These are phyloP conservation scores for Epinotia demarniana DNA, from an alignment of 2,888 invertebrate genomes.

Conservation along the genomic window DNA sequence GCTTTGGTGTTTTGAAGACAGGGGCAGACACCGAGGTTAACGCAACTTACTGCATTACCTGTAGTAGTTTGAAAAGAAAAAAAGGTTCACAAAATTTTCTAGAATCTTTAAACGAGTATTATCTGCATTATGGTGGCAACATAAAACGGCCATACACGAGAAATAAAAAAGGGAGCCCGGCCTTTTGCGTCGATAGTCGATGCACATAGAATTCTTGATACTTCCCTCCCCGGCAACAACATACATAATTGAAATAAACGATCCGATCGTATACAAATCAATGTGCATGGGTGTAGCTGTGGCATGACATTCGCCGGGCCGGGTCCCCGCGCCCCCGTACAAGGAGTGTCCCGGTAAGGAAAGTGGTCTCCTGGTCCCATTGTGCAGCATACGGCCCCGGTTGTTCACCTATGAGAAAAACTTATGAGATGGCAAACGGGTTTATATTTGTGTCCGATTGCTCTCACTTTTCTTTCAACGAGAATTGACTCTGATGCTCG, in stretches of 20 bases:
- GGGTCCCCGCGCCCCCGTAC: conserved; percentile 53
- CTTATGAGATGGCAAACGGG: conserved; percentile 61
- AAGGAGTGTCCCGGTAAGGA: conserved; percentile 71
- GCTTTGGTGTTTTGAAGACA: too few relatives aligned
- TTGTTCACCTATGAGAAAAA: conserved; percentile 76
- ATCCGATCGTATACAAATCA: conserved; percentile 23
- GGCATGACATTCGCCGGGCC: conserved; percentile 30
- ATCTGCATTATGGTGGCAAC: too few relatives aligned
- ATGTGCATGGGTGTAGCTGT: conserved; percentile 12
- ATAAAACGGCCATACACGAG: neutral
- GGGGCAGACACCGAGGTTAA: too few relatives aligned
- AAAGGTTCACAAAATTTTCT: neutral
- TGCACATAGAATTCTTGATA: neutral
- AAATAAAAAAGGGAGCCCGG: neutral
- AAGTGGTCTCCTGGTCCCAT: conserved; percentile 77
- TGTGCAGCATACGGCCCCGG: conserved; percentile 64
- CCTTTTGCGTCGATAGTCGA: neutral
- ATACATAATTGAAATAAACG: conserved; percentile 12
- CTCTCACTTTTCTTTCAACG: conserved; percentile 51
- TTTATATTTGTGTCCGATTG: conserved; percentile 53
- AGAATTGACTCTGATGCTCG: neutral
- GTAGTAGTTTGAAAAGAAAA: too few relatives aligned
- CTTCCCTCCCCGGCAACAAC: neutral
- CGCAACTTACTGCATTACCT: too few relatives aligned
- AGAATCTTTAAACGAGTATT: too few relatives aligned